Percentiles rank a stretch among this genome's conserved stretches.
These are phyloP conservation scores for Astyanax mexicanus DNA, from an alignment of 2,797 vertebrate species.

Conservation along the genomic window DNA sequence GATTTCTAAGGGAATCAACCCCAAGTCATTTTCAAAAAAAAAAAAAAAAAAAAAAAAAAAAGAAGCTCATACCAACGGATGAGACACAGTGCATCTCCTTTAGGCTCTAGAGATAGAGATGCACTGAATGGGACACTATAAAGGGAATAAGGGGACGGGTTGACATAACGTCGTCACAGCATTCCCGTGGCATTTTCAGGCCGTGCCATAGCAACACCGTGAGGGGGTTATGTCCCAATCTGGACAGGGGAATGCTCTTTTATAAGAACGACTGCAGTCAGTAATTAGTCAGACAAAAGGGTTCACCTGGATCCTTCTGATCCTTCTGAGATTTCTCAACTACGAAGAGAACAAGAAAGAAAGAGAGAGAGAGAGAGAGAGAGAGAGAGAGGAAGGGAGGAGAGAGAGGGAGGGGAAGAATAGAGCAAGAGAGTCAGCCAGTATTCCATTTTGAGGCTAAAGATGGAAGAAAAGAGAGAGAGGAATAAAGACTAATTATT, in stretches of 20 bases:
- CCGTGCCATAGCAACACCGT: slow-evolving; percentile 57
- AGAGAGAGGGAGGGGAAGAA: slow-evolving; percentile 81
- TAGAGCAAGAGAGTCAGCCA: slow-evolving; percentile 79
- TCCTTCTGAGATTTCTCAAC: slow-evolving; percentile 84
- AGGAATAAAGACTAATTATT: not conserved
- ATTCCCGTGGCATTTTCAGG: slow-evolving; percentile 58
- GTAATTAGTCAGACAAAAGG: slow-evolving; percentile 84
- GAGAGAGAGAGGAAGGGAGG: slow-evolving; percentile 76
- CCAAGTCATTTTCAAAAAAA: not conserved
- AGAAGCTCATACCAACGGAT: slow-evolving; percentile 23
- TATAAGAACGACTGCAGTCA: slow-evolving; percentile 69
- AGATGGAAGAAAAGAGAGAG: slow-evolving; percentile 53
- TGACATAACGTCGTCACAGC: slow-evolving; percentile 61
- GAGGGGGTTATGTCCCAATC: slow-evolving; percentile 60
- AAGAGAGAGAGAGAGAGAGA: slow-evolving; percentile 75
- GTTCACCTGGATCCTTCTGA: slow-evolving; percentile 93
- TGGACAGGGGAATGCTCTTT: slow-evolving; percentile 69
- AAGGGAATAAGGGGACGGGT: too few relatives aligned
- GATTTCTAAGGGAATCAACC: slow-evolving; percentile 1
- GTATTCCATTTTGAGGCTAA: slow-evolving; percentile 56
- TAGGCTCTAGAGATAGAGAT: slow-evolving; percentile 10
- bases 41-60: too few relatives aligned
- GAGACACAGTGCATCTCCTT: slow-evolving; percentile 44
- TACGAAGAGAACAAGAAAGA: slow-evolving; percentile 87
- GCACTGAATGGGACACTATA: slow-evolving; percentile 27